These are phyloP conservation scores for Phaonia tiefii DNA, from an alignment of 2,888 invertebrate genomes.

Conservation along the genomic window DNA sequence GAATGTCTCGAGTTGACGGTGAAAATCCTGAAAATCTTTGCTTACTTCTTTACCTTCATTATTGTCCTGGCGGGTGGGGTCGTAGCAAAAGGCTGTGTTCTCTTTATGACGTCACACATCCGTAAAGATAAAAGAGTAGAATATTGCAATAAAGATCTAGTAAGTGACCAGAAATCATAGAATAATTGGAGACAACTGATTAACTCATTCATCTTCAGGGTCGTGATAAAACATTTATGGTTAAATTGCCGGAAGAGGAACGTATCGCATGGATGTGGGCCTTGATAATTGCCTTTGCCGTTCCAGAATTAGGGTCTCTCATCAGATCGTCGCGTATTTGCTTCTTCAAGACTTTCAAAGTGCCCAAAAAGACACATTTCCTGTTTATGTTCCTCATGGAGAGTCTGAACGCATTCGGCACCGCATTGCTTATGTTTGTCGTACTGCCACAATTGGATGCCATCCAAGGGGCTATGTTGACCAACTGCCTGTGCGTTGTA, in stretches of 20 bases:
- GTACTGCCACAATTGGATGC: constrained; percentile 96
- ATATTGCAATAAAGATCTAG: constrained; percentile 92
- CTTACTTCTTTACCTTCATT: constrained; percentile 91
- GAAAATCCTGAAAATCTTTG: constrained; percentile 90
- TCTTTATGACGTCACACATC: constrained; percentile 96
- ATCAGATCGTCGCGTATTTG: constrained; percentile 93
- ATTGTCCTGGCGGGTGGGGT: constrained; percentile 93
- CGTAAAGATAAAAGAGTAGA: constrained; percentile 87
- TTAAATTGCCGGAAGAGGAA: constrained; percentile 90
- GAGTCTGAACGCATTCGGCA: constrained; percentile 92
- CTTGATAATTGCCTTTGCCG: constrained; percentile 90
- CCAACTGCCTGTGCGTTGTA: constrained; percentile 95
- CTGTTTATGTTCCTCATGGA: constrained; percentile 89
- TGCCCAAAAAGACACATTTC: constrained; percentile 82
- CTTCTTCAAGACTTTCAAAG: constrained; percentile 93
- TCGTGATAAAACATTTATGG: constrained; percentile 92
- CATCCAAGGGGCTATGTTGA: constrained; percentile 96
- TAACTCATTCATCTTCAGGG: constrained; percentile 81
- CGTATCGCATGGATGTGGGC: constrained; percentile 97
- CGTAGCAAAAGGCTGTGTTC: constrained; percentile 91
- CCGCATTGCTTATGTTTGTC: constrained; percentile 92
- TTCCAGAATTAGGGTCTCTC: constrained; percentile 93
- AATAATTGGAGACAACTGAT: neutral
- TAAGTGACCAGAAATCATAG: no score
- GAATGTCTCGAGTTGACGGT: constrained; percentile 92